These are phyloP conservation scores for Microtus richardsoni DNA, from an alignment of 2,113 vertebrate species.

Conservation along the genomic window DNA sequence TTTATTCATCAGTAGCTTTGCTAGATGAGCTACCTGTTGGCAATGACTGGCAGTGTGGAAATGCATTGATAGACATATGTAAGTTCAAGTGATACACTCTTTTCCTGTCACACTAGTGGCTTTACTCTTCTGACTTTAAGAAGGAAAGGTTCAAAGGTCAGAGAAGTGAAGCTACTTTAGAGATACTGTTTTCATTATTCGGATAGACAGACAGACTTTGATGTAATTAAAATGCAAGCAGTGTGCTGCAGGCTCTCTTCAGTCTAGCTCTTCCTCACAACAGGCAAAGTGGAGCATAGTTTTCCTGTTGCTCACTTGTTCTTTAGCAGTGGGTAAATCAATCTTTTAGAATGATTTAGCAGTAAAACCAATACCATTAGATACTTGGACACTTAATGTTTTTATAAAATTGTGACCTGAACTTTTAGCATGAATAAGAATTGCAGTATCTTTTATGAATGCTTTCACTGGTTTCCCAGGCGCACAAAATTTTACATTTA, in stretches of 20 bases:
- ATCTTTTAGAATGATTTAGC: constrained; percentile 5
- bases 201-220: background rate
- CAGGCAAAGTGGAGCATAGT: constrained; percentile 18
- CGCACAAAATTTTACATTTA: constrained; percentile 4
- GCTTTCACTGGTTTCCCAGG: constrained; percentile 39
- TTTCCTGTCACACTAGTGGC: too few relatives aligned
- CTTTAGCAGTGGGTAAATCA: background rate
- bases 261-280: background rate
- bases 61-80: background rate
- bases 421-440: constrained; percentile 1
- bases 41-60: constrained; percentile 17
- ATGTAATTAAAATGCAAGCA: constrained; percentile 52
- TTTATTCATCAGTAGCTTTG: constrained; percentile 35
- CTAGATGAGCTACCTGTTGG: background rate
- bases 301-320: background rate
- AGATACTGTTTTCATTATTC: background rate
- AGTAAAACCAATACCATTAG: background rate
- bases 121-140: background rate
- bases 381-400: background rate
- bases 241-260: constrained; percentile 3
- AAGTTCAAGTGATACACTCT: background rate
- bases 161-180: background rate
- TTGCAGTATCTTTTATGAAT: constrained; percentile 1
- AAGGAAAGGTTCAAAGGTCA: background rate
- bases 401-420: background rate